Conservation (phyloP, 1,140 invertebrate genomes). For the Campoletis sonorensis region DNA sequence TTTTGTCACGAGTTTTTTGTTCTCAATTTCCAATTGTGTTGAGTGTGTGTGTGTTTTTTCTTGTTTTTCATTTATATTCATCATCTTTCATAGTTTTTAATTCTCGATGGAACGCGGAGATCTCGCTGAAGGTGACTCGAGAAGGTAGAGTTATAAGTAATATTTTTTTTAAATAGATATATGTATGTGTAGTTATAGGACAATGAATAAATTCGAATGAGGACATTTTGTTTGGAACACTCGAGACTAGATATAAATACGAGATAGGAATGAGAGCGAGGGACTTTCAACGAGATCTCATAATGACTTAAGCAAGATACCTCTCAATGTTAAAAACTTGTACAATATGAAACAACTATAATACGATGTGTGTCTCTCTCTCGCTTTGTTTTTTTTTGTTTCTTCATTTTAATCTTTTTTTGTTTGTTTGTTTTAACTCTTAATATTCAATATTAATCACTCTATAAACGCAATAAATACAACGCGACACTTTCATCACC, state of each 20-base stretch:
- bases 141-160: not conserved
- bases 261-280: conserved; percentile 1
- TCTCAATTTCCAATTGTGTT: no score
- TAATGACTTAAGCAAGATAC: conserved; percentile 32
- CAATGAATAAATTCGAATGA: conserved; percentile 14
- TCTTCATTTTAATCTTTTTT: not conserved
- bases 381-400: not conserved
- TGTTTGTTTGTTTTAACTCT: no score
- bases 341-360: conserved; percentile 48
- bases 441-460: conserved; percentile 12
- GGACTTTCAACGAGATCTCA: conserved; percentile 38
- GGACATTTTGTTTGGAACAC: conserved; percentile 7
- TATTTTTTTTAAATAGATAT: no score
- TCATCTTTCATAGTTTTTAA: not conserved
- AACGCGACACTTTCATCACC: conserved; percentile 6
- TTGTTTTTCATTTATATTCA: not conserved
- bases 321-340: conserved; percentile 39
- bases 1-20: conserved; percentile 9
- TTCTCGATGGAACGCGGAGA: conserved; percentile 19
- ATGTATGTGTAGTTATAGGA: not conserved
- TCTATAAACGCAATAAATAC: conserved; percentile 22
- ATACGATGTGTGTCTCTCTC: conserved; percentile 4
- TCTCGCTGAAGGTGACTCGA: conserved; percentile 30
- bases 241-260: conserved; percentile 9
- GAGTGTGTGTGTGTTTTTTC: no score